phyloP scores from a whole-genome alignment of 1,140 invertebrate genomes.

The Danaus melanippus region DNA sequence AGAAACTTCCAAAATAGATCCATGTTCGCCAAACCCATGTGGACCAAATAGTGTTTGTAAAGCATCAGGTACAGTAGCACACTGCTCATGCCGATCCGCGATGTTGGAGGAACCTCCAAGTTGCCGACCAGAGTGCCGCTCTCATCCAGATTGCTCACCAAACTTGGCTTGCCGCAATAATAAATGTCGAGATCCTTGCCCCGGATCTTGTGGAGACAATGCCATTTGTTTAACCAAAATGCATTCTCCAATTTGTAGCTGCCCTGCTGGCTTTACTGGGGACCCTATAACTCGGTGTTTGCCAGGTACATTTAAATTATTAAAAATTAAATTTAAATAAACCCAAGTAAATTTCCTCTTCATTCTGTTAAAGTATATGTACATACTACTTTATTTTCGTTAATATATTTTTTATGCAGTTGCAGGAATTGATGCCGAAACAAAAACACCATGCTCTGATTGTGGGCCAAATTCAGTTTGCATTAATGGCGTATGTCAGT shows the following conservation, averaged over 20 bases:
- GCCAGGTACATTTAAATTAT: slow-evolving; percentile 70
- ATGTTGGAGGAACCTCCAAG: slow-evolving; percentile 77
- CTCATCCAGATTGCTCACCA: slow-evolving; percentile 78
- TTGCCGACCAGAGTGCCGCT: slow-evolving; percentile 80
- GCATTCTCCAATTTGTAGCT: slow-evolving; percentile 82
- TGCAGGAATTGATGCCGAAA: slow-evolving; percentile 71
- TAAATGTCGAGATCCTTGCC: slow-evolving; percentile 83
- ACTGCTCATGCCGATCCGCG: slow-evolving; percentile 78
- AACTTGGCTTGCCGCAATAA: slow-evolving; percentile 78
- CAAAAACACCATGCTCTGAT: slow-evolving; percentile 71
- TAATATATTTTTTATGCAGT: slow-evolving; percentile 65
- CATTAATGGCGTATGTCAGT: slow-evolving; percentile 75
- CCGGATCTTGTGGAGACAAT: slow-evolving; percentile 80
- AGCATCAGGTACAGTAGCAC: slow-evolving; percentile 74
- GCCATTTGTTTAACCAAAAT: slow-evolving; percentile 80
- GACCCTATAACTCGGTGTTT: slow-evolving; percentile 78
- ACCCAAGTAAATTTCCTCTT: no score
- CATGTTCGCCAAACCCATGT: slow-evolving; percentile 83
- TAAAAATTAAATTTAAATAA: slow-evolving; percentile 4
- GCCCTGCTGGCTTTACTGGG: slow-evolving; percentile 75
- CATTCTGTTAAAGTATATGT: no score
- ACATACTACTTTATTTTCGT: slow-evolving; percentile 8
- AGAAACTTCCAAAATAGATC: slow-evolving; percentile 73
- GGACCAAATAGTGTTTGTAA: slow-evolving; percentile 81
- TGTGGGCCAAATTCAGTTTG: slow-evolving; percentile 80